Base-by-base conservation (phyloP, 2,888 invertebrate genomes). In the Heliconius aoede region DNA sequence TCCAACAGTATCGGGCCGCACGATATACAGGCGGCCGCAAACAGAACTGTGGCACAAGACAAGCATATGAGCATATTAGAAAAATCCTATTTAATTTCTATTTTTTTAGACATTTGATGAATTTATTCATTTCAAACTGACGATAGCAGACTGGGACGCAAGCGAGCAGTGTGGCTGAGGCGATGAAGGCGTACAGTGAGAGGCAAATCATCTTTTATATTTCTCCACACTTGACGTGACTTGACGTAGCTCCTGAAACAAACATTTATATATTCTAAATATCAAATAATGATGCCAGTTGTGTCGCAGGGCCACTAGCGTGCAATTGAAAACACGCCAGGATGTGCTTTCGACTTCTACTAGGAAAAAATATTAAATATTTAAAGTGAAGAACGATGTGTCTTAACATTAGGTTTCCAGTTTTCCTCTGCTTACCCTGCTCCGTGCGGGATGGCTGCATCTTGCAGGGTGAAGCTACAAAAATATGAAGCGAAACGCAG, bases 161-260 rank as follows among this genome's bases (percentile, higher is more conserved):
- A 68, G 93, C 91, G 68, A 93, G 85, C 64, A 92, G 76, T 67
- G 93, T 86, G 55, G 92, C 92, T 55, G 93, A 90, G 2, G 91
- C 91, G 74, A 93, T 89, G 80, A 93, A 84, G 77, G 91, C 90
- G 80, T 90, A 92, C 78, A 92, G 78, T 2, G 93, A 93, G 81
- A 92, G 86, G 88, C 93, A 93, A 90, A 93, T 91, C 93, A 93
- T 93, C 81, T 89, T 91, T 88, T 79, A 82, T 60, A 68, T 46
- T 58, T 51, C 46, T 72, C 73, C 24, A 28, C 30, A 32, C 60
- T 32, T 21, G n/a, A 68, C 51, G 46, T 32, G n/a, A 68, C 51
- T 28, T 36, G 30, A 13, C 51, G 51, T 40, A 21, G n/a, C 24
- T 55, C 18, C 68, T 74, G 74, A 24, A 74, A 60, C n/a, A 58